Percentiles rank a stretch among this genome's conserved stretches.
Evolutionary conservation across 2,888 invertebrate genomes (phyloP).

Genomic region (Ariolimax columbianus): DNA sequence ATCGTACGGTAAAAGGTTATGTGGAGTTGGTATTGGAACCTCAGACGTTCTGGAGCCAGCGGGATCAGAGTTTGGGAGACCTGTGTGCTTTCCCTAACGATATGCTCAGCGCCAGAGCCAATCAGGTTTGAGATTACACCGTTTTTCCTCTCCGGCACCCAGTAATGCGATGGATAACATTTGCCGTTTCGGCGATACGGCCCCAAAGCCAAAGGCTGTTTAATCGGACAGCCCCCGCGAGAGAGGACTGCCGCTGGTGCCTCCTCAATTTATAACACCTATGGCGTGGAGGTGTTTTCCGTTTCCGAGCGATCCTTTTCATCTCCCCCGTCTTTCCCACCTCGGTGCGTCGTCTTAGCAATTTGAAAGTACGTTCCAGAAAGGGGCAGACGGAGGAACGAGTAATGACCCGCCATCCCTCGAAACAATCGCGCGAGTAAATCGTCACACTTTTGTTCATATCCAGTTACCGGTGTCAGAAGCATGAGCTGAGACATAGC

Average conservation of each 20-base stretch:
- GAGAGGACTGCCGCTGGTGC: neutral
- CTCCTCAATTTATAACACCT: neutral
- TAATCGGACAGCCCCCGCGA: conserved; percentile 5
- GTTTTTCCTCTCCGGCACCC: neutral
- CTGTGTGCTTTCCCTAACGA: conserved; percentile 13
- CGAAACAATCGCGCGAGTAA: conserved; percentile 10
- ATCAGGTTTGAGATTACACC: conserved; percentile 3
- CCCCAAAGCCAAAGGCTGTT: conserved; percentile 13
- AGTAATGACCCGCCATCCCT: neutral
- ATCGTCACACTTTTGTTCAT: neutral
- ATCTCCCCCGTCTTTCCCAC: neutral
- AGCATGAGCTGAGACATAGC: neutral
- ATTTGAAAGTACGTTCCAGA: neutral
- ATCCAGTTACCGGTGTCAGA: neutral
- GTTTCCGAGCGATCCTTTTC: neutral
- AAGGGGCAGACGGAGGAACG: neutral
- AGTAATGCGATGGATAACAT: conserved; percentile 22
- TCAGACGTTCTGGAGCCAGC: conserved; percentile 1
- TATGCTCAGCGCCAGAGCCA: conserved; percentile 23
- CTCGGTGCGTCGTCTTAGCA: neutral
- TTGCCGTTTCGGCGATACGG: neutral
- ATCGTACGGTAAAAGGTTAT: conserved; percentile 4
- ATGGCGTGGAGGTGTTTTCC: neutral
- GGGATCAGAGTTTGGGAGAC: conserved; percentile 14
- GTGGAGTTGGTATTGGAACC: conserved; percentile 20